These are phyloP conservation scores for Eilema depressum DNA, from an alignment of 2,888 invertebrate genomes.

Conservation along the genomic window DNA sequence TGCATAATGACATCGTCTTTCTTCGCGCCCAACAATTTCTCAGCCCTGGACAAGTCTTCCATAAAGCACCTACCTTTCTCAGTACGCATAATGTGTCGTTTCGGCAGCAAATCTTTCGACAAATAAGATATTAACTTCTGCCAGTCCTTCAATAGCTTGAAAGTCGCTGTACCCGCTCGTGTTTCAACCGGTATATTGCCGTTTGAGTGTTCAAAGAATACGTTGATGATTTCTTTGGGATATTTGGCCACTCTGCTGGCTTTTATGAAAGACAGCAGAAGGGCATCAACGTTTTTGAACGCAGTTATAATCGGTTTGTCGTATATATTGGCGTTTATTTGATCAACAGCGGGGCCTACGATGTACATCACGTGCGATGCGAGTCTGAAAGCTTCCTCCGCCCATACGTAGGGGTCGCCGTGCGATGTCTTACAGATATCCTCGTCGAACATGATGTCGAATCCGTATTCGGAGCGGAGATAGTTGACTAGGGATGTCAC, in stretches of 20 bases:
- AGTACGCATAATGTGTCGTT: conserved; percentile 72
- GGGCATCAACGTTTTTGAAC: conserved; percentile 68
- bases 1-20: conserved; percentile 65
- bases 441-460: conserved; percentile 75
- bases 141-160: conserved; percentile 76
- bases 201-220: conserved; percentile 78
- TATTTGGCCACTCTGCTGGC: conserved; percentile 53
- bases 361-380: conserved; percentile 75
- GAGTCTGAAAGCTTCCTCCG: conserved; percentile 68
- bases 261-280: conserved; percentile 69
- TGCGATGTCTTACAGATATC: conserved; percentile 72
- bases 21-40: conserved; percentile 69
- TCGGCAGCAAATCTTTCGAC: conserved; percentile 76
- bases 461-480: conserved; percentile 74
- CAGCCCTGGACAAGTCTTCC: conserved; percentile 76
- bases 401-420: conserved; percentile 78
- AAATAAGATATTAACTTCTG: conserved; percentile 76
- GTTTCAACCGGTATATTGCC: conserved; percentile 73
- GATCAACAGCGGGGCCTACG: conserved; percentile 71
- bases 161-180: conserved; percentile 61
- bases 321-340: conserved; percentile 71
- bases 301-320: conserved; percentile 76
- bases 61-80: conserved; percentile 76
- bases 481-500: conserved; percentile 74
- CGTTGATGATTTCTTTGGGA: conserved; percentile 71